A percentile compares a stretch with the other conserved stretches of the same genome.
Evolutionary conservation across 2,113 vertebrate species (phyloP).

Genomic region (Nicator chloris): DNA sequence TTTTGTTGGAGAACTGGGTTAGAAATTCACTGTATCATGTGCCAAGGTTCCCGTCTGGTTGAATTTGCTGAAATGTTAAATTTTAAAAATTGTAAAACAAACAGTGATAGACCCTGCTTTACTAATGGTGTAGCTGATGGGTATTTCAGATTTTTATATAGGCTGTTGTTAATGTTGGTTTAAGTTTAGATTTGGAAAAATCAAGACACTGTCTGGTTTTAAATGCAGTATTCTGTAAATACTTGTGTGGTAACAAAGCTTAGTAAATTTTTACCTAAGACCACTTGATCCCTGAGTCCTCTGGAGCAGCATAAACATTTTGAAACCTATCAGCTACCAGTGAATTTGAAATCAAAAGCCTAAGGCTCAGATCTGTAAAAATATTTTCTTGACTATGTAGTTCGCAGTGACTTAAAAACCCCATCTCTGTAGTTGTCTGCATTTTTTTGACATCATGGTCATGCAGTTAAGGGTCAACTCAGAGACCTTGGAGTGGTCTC

Average conservation of each 20-base stretch:
- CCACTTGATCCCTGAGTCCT: neutral
- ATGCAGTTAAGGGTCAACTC: neutral
- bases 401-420: neutral
- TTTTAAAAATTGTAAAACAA: neutral
- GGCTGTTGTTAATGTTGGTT: neutral
- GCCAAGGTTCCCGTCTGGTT: neutral
- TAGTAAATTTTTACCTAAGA: neutral
- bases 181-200: neutral
- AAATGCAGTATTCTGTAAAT: neutral
- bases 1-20: neutral
- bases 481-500: neutral
- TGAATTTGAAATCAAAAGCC: neutral
- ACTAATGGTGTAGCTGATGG: neutral
- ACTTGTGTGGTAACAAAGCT: neutral
- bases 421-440: neutral
- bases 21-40: neutral
- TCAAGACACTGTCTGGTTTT: neutral
- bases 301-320: neutral
- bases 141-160: neutral
- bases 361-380: neutral
- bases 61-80: neutral
- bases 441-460: neutral
- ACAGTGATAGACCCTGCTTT: neutral
- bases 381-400: neutral
- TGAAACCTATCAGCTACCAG: neutral